Conservation (phyloP, 2,797 vertebrate species). For the Takifugu rubripes region DNA sequence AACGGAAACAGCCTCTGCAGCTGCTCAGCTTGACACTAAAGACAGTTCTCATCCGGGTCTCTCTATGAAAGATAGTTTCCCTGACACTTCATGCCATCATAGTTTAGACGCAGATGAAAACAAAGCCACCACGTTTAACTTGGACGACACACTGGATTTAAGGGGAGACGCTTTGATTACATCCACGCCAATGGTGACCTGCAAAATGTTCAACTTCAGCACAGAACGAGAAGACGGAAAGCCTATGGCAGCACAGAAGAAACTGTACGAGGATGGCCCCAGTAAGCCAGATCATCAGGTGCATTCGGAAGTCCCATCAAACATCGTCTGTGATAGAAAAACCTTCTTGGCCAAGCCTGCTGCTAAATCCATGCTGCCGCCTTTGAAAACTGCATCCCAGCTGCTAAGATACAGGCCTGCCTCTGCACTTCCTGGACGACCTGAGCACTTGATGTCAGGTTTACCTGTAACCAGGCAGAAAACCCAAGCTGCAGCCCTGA, state of each 20-base stretch:
- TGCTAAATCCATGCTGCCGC: conserved; percentile 27
- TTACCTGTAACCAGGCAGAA: conserved; percentile 36
- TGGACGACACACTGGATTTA: conserved; percentile 57
- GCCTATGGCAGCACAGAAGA: conserved; percentile 23
- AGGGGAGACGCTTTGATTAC: conserved; percentile 24
- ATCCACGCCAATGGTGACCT: conserved; percentile 60
- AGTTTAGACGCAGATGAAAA: conserved; percentile 9
- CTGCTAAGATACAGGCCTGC: conserved; percentile 35
- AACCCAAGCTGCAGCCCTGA: conserved; percentile 25
- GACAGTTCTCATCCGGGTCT: conserved; percentile 12
- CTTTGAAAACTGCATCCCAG: conserved; percentile 27
- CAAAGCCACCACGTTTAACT: conserved; percentile 27
- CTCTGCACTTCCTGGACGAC: conserved; percentile 9
- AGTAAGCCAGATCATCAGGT: conserved; percentile 3
- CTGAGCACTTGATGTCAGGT: conserved; percentile 2
- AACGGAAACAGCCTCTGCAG: conserved; percentile 3
- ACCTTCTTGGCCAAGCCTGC: conserved; percentile 30
- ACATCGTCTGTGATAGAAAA: conserved; percentile 44
- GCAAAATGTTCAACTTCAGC: conserved; percentile 18
- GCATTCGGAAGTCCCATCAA: conserved; percentile 17
- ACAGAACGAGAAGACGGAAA: background rate
- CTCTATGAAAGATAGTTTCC: background rate
- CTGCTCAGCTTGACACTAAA: background rate
- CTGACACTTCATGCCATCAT: conserved; percentile 8
- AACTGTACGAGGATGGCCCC: conserved; percentile 25